Conservation (phyloP, 2,888 invertebrate genomes). For the Stegana nigrithorax region DNA sequence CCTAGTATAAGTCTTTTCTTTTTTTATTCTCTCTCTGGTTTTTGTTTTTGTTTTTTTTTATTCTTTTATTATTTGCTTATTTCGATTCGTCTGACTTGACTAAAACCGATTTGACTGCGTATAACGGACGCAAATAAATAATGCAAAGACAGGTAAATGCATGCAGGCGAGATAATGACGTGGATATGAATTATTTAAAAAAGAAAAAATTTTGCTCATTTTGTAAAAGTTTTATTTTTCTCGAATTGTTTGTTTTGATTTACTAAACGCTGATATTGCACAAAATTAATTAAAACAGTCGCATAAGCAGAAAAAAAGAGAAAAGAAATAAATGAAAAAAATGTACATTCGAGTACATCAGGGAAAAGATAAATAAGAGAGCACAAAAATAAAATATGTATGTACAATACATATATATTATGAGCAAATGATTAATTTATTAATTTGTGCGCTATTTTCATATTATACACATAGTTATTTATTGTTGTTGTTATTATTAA, state of each 20-base stretch:
- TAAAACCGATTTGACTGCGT: not conserved
- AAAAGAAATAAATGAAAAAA: too few relatives aligned
- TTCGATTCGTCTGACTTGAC: not conserved
- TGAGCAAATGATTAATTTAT: too few relatives aligned
- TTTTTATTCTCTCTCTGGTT: not conserved
- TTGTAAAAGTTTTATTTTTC: not conserved
- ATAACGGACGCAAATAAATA: not conserved
- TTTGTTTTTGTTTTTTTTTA: not conserved
- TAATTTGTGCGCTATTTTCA: slow-evolving; percentile 38
- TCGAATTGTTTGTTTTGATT: too few relatives aligned
- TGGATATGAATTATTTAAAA: not conserved
- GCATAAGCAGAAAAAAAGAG: too few relatives aligned
- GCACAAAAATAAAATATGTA: too few relatives aligned
- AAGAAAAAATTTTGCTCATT: not conserved
- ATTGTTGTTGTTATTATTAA: slow-evolving; percentile 21
- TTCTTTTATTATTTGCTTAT: not conserved
- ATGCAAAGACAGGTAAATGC: not conserved
- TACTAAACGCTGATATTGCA: too few relatives aligned
- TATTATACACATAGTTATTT: slow-evolving; percentile 29
- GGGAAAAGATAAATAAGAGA: too few relatives aligned
- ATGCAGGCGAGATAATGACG: not conserved
- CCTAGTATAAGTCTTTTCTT: too few relatives aligned
- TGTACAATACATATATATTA: too few relatives aligned
- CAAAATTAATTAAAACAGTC: too few relatives aligned
- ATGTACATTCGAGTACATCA: too few relatives aligned